phyloP scores from a whole-genome alignment of 1,140 invertebrate species.

The Temnothorax nylanderi region DNA sequence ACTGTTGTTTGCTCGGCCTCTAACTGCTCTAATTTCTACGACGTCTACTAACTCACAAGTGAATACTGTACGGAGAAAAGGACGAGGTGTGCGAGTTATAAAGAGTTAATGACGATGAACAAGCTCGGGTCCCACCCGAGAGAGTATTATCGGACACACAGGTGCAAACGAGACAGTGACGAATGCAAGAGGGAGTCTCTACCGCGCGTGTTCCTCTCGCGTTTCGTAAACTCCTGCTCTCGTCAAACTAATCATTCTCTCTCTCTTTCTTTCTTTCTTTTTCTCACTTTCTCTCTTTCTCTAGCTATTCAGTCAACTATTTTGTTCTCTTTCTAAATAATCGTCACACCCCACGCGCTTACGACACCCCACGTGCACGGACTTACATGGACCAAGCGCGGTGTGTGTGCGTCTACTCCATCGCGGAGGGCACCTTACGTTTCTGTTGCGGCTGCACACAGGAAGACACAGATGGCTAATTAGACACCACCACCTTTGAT shows the following conservation, averaged over 20 bases:
- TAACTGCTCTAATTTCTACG: slow-evolving; percentile 18
- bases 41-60: not conserved
- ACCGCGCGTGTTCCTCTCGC: slow-evolving; percentile 46
- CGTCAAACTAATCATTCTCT: not conserved
- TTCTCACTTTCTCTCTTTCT: slow-evolving; percentile 28
- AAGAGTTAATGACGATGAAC: slow-evolving; percentile 67
- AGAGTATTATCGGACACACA: slow-evolving; percentile 65
- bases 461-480: slow-evolving; percentile 79
- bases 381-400: slow-evolving; percentile 85
- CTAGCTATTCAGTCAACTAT: slow-evolving; percentile 1
- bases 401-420: slow-evolving; percentile 80
- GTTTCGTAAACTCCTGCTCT: slow-evolving; percentile 11
- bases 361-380: slow-evolving; percentile 75
- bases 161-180: slow-evolving; percentile 65
- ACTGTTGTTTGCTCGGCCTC: not conserved
- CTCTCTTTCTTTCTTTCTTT: not conserved
- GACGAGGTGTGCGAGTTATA: slow-evolving; percentile 58
- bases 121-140: slow-evolving; percentile 39
- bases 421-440: slow-evolving; percentile 82
- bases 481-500: slow-evolving; percentile 49
- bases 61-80: not conserved
- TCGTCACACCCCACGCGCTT: slow-evolving; percentile 63
- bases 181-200: slow-evolving; percentile 58
- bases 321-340: slow-evolving; percentile 7
- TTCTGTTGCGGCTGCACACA: slow-evolving; percentile 84